Base-by-base conservation (phyloP, 2,888 invertebrate species). In the Eupithecia insigniata region DNA sequence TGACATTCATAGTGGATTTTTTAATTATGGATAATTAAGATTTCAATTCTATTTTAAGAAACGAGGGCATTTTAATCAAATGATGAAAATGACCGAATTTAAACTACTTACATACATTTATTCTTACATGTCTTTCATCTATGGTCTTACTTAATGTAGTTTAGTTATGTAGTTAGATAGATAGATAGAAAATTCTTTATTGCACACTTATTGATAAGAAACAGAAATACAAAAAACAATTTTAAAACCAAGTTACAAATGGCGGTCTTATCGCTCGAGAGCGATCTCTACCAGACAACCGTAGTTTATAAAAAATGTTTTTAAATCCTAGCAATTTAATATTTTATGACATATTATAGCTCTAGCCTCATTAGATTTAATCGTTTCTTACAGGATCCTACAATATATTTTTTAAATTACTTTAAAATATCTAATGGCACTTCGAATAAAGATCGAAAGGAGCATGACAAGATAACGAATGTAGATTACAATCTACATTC, bases 1-100 rank as follows among this genome's bases (percentile, higher is more conserved):
- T 83, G 95, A 94, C 43, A 62, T 39, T 67, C 67, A 39, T 1
- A 43, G 61, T 66, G 36, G 18, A 36, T 66, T 65, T 71, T 71
- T n/a, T 69, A 22, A 61, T 55, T 28, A 39, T 61, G 22, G 46
- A 66, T 55, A 5, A 61, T 66, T 61, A 64, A 58, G 22, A 58
- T 36, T 22, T 36, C 64, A 39, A 26, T 36, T 36, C 34, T 64
- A 64, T 64, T 64, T 39, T 6, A 7, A 34, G 64, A 64, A 64
- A 62, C 18, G 64, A 64, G 64, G 26, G 14, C 64, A 60, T 10
- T 26, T n/a, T 26, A 26, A 55, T 55, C 55, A 55, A n/a, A n/a
- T 18, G 18, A 18, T 7, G 43, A 43, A 43, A 46, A n/a, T 55
- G 55, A 14, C 26, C 55, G 55, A 55, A 55, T 55, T 55, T 26